Percentiles rank a stretch among this genome's conserved stretches.
phyloP scores from a whole-genome alignment of 2,888 invertebrate species.

The Archaeoteleia sp. region DNA sequence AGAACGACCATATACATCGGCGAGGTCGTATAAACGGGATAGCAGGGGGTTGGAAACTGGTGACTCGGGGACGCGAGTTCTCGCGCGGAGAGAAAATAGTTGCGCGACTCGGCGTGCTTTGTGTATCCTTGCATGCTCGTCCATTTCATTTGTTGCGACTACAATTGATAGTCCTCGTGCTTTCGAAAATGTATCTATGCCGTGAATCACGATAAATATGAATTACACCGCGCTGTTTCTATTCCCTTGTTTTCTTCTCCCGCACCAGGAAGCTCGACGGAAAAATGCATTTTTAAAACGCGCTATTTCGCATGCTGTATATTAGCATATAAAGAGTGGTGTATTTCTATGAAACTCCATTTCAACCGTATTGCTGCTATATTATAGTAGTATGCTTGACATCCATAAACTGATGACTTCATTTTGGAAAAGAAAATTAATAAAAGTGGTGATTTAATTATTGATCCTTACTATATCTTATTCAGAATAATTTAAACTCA shows the following conservation, averaged over 20 bases:
- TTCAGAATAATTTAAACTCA: too few species aligned
- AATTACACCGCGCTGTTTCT: constrained; percentile 32
- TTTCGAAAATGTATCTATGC: constrained; percentile 38
- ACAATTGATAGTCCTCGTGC: constrained; percentile 58
- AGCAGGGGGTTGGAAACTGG: constrained; percentile 55
- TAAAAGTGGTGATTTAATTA: too few species aligned
- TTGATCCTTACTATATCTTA: too few species aligned
- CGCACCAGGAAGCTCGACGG: constrained; percentile 8
- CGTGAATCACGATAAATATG: constrained; percentile 45
- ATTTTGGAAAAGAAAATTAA: too few species aligned
- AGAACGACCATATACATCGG: constrained; percentile 54
- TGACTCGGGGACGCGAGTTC: constrained; percentile 56
- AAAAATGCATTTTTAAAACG: constrained; percentile 32
- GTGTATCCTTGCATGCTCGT: constrained; percentile 59
- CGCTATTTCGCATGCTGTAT: constrained; percentile 33
- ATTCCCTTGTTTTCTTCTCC: constrained; percentile 24
- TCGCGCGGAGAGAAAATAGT: constrained; percentile 59
- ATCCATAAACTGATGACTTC: too few species aligned
- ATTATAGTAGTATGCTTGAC: too few species aligned
- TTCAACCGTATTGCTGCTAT: too few species aligned
- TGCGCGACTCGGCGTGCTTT: constrained; percentile 54
- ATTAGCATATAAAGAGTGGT: constrained; percentile 35
- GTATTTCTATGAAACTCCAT: constrained; percentile 27
- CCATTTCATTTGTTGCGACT: constrained; percentile 59
- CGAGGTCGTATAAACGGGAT: constrained; percentile 54